Percentiles rank a stretch among this genome's conserved stretches.
These are phyloP conservation scores for Argyrosomus regius DNA, from an alignment of 2,797 vertebrate genomes.

Conservation along the genomic window DNA sequence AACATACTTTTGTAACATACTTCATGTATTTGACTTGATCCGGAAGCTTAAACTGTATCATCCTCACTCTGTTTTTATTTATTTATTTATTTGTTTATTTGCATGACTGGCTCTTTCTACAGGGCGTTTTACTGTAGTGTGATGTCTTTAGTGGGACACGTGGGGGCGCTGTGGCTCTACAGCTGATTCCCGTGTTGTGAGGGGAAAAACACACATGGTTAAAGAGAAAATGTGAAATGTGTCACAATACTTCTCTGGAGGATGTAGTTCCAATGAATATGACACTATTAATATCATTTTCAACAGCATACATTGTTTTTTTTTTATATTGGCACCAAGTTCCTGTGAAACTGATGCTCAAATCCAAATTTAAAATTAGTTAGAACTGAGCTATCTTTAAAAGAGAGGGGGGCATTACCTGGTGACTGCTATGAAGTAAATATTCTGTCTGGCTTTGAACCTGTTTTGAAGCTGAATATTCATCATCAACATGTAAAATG, in stretches of 20 bases:
- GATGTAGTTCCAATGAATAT: neutral
- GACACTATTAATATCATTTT: neutral
- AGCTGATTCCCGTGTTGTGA: neutral
- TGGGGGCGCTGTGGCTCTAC: constrained; percentile 58
- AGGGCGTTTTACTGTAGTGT: neutral
- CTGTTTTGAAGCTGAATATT: neutral
- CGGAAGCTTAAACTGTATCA: neutral
- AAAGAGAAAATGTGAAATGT: too few relatives aligned
- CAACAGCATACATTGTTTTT: neutral
- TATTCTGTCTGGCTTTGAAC: neutral
- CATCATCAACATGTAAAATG: too few relatives aligned
- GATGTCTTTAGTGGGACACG: constrained; percentile 40
- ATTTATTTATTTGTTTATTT: neutral
- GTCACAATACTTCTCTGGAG: neutral
- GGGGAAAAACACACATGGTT: too few relatives aligned
- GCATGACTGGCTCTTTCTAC: constrained; percentile 19
- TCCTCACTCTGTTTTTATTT: neutral
- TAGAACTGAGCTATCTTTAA: neutral
- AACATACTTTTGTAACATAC: too few relatives aligned
- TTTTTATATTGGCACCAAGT: neutral
- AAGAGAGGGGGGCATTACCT: neutral
- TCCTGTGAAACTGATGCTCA: neutral
- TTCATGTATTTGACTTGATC: neutral
- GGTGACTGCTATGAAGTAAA: neutral
- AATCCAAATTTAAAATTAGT: neutral